Evolutionary conservation across 2,113 vertebrate genomes (phyloP).

Genomic region (Varanus salvator): DNA sequence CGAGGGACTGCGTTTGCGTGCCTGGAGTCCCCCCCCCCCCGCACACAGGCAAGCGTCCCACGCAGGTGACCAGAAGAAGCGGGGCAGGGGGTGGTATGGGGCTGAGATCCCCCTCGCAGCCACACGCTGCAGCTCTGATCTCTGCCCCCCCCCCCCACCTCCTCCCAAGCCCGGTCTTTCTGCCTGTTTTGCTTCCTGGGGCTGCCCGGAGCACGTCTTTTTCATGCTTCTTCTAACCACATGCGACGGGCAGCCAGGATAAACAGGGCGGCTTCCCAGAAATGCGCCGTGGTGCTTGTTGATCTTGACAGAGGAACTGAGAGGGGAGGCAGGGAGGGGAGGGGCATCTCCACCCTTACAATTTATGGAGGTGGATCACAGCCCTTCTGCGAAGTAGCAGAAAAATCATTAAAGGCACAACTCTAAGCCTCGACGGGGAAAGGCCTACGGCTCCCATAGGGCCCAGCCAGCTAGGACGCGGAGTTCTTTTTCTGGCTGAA

Average conservation of each 20-base stretch:
- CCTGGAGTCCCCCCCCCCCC: too few relatives aligned
- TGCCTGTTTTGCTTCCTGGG: neutral
- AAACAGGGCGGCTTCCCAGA: conserved; percentile 60
- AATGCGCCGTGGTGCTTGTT: conserved; percentile 51
- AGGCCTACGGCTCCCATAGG: too few relatives aligned
- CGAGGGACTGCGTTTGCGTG: neutral
- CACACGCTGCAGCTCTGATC: neutral
- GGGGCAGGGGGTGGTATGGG: too few relatives aligned
- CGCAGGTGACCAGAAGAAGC: neutral
- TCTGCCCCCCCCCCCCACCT: neutral
- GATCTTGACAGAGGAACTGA: conserved; percentile 59
- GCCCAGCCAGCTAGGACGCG: too few relatives aligned
- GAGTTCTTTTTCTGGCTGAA: too few relatives aligned
- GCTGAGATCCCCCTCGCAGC: too few relatives aligned
- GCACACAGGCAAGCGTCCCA: neutral
- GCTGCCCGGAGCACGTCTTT: neutral
- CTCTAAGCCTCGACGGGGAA: too few relatives aligned
- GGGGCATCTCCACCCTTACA: neutral
- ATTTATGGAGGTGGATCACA: neutral
- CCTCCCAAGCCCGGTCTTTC: neutral
- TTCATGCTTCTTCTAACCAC: conserved; percentile 42
- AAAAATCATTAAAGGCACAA: neutral
- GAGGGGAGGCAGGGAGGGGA: conserved; percentile 19
- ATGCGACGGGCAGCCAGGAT: conserved; percentile 17
- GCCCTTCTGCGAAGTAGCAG: neutral